Conservation (phyloP, 2,113 vertebrate genomes). For the Steatornis caripensis region DNA sequence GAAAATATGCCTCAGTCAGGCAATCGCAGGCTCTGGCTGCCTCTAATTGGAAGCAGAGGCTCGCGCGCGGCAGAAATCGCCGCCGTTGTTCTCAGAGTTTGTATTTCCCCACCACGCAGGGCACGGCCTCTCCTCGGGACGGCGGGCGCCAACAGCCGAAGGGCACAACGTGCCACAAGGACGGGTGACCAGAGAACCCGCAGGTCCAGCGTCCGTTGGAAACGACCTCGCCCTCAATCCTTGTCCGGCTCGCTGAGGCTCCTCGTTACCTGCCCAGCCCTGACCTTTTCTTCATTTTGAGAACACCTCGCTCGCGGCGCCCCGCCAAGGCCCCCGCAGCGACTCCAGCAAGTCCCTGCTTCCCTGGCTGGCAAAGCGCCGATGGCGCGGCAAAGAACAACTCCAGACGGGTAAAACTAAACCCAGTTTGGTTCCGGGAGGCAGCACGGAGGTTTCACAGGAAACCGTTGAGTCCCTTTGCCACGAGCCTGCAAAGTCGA, state of each 20-base stretch:
- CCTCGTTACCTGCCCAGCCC: background rate
- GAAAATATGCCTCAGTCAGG: background rate
- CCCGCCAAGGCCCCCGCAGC: no score
- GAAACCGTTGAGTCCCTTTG: background rate
- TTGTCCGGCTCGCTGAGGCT: accelerated
- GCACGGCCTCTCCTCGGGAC: accelerated
- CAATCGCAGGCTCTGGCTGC: background rate
- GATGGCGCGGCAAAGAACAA: accelerated
- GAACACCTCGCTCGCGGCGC: accelerated
- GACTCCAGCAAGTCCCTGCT: accelerated
- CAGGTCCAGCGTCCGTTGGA: background rate
- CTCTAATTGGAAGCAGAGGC: background rate
- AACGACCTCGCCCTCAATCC: accelerated
- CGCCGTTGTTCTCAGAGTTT: background rate
- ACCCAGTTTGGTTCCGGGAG: background rate
- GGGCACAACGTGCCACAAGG: no score
- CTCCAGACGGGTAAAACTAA: background rate
- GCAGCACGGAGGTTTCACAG: accelerated
- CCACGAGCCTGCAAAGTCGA: background rate
- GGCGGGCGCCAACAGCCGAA: accelerated
- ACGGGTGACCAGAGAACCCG: background rate
- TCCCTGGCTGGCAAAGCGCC: background rate
- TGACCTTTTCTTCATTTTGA: background rate
- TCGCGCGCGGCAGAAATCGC: accelerated
- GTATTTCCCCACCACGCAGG: no score